phyloP scores from a whole-genome alignment of 2,113 vertebrate genomes.

The Pluvianellus socialis region DNA sequence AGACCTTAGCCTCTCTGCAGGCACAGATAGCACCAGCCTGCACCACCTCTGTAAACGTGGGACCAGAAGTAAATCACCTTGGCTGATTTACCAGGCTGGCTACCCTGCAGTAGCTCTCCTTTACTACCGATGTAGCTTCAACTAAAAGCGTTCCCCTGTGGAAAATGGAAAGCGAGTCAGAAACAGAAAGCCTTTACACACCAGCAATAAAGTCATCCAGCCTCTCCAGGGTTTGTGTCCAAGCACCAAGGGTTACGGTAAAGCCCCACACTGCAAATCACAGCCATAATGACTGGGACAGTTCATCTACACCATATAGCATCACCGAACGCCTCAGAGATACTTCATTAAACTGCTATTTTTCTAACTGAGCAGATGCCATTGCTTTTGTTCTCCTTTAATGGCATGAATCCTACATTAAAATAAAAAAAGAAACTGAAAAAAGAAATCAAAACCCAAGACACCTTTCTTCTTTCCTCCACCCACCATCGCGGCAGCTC shows the following conservation, averaged over 20 bases:
- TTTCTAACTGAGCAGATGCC: not conserved
- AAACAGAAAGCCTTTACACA: not conserved
- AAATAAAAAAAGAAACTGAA: not conserved
- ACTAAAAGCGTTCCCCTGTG: not conserved
- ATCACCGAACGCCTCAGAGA: not conserved
- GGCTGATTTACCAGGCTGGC: not conserved
- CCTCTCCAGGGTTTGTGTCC: not conserved
- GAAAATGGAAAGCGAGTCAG: not conserved
- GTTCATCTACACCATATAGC: not conserved
- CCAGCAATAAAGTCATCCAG: not conserved
- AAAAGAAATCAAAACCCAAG: not conserved
- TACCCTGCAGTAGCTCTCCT: accelerated
- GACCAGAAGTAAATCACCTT: not conserved
- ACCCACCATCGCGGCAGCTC: not conserved
- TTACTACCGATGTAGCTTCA: accelerated
- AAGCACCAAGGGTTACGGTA: accelerated
- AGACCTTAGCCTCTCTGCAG: not conserved
- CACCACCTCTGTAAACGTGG: accelerated
- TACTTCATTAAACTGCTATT: not conserved
- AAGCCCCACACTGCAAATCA: not conserved
- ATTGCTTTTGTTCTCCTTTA: not conserved
- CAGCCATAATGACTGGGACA: accelerated
- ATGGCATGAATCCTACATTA: not conserved
- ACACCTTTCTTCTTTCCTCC: not conserved
- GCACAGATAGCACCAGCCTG: not conserved